phyloP scores from a whole-genome alignment of 2,888 invertebrate genomes.

The Ligdia adustata region DNA sequence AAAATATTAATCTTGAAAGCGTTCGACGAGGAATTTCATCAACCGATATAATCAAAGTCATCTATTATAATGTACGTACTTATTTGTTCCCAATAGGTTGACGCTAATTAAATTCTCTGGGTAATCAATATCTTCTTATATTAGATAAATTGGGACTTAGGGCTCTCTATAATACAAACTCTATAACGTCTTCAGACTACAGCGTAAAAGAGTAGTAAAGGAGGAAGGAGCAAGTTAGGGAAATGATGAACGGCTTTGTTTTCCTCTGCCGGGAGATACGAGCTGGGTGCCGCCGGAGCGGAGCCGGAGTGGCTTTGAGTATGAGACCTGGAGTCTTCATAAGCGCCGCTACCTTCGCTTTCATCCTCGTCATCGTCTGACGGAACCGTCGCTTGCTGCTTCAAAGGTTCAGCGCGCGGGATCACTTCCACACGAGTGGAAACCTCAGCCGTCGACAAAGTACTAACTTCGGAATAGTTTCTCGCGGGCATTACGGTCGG shows the following conservation, averaged over 20 bases:
- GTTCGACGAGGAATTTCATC: slow-evolving; percentile 31
- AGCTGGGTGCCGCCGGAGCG: slow-evolving; percentile 72
- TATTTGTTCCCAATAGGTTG: slow-evolving; percentile 68
- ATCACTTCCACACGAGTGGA: slow-evolving; percentile 12
- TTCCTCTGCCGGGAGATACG: slow-evolving; percentile 65
- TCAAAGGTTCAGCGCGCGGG: slow-evolving; percentile 66
- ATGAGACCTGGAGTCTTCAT: slow-evolving; percentile 58
- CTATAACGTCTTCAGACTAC: slow-evolving; percentile 40
- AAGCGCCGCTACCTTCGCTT: slow-evolving; percentile 68
- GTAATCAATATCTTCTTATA: slow-evolving; percentile 41
- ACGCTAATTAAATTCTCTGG: slow-evolving; percentile 59
- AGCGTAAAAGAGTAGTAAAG: slow-evolving; percentile 37
- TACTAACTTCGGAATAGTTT: slow-evolving; percentile 39
- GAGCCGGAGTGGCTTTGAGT: slow-evolving; percentile 53
- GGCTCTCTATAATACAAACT: slow-evolving; percentile 22
- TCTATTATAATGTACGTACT: slow-evolving; percentile 38
- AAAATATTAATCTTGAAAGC: slow-evolving; percentile 37
- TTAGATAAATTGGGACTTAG: slow-evolving; percentile 29
- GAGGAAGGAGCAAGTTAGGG: slow-evolving; percentile 24
- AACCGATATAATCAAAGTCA: slow-evolving; percentile 30
- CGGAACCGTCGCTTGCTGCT: slow-evolving; percentile 65
- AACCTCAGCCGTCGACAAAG: slow-evolving; percentile 31
- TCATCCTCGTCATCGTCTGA: slow-evolving; percentile 78
- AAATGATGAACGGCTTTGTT: slow-evolving; percentile 49
- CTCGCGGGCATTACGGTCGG: slow-evolving; percentile 27